Evolutionary conservation across 2,113 vertebrate species (phyloP).

Genomic region (Callithrix jacchus): DNA sequence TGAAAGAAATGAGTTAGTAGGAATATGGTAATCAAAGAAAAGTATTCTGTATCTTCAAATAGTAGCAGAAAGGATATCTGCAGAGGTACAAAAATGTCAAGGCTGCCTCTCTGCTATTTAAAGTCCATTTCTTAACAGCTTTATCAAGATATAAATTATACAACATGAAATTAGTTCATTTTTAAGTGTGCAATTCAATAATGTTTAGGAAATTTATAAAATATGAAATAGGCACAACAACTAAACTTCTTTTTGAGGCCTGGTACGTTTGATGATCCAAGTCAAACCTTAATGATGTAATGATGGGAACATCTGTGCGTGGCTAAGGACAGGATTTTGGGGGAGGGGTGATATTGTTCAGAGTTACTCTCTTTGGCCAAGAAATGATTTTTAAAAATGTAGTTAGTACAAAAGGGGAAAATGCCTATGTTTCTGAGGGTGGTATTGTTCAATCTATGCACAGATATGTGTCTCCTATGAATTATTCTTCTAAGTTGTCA

Average conservation of each 20-base stretch:
- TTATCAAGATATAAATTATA: neutral
- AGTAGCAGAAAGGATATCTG: neutral
- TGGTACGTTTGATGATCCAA: neutral
- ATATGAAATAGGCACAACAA: neutral
- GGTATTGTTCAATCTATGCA: neutral
- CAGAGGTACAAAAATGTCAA: neutral
- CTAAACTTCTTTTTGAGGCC: neutral
- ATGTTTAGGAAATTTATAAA: neutral
- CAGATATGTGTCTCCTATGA: neutral
- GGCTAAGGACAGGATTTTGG: neutral
- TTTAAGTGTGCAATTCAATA: neutral
- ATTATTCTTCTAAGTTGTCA: neutral
- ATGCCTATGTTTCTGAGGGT: neutral
- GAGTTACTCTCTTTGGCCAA: neutral
- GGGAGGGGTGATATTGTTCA: neutral
- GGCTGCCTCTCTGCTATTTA: neutral
- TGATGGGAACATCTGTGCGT: neutral
- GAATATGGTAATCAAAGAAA: constrained; percentile 34
- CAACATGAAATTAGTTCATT: constrained; percentile 24
- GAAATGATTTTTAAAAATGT: neutral
- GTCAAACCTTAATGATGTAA: neutral
- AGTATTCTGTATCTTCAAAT: neutral
- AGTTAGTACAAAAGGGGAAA: neutral
- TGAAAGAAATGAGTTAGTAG: constrained; percentile 36
- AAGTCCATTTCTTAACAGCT: neutral